A percentile compares a stretch with the other conserved stretches of the same genome.
Evolutionary conservation across 2,797 vertebrate species (phyloP).

Genomic region (Peromyscus nudipes): DNA sequence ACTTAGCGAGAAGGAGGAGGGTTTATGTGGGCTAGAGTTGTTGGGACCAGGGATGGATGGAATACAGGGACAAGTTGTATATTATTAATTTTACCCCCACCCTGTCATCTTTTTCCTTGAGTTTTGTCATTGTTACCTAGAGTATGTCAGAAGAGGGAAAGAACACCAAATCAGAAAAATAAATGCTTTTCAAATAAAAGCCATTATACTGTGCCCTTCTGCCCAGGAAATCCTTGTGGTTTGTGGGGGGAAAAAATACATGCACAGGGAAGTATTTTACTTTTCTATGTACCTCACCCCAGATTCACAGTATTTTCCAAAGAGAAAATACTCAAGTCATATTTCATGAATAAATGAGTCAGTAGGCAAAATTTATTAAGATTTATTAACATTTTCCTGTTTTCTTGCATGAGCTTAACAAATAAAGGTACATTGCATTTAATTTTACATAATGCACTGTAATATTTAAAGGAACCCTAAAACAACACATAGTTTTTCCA

Average conservation of each 20-base stretch:
- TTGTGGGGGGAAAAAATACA: neutral
- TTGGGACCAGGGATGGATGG: too few relatives aligned
- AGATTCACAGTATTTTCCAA: neutral
- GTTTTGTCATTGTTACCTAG: neutral
- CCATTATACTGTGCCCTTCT: neutral
- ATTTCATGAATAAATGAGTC: neutral
- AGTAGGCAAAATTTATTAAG: neutral
- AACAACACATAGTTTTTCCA: neutral
- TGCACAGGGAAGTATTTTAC: neutral
- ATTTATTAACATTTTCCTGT: neutral
- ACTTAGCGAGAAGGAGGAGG: too few relatives aligned
- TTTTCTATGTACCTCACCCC: neutral
- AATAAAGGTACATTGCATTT: neutral
- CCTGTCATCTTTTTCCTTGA: neutral
- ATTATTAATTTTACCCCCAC: neutral
- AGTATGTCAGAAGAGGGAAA: neutral
- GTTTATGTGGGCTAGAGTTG: too few relatives aligned
- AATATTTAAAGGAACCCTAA: neutral
- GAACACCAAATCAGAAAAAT: neutral
- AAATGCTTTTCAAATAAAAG: neutral
- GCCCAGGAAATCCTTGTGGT: neutral
- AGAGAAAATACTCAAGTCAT: neutral
- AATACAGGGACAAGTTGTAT: too few relatives aligned
- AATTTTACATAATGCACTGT: constrained; percentile 14
- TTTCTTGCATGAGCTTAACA: constrained; percentile 12